A percentile compares a stretch with the other conserved stretches of the same genome.
These are phyloP conservation scores for Sipha flava DNA, from an alignment of 1,140 invertebrate species.

Conservation along the genomic window DNA sequence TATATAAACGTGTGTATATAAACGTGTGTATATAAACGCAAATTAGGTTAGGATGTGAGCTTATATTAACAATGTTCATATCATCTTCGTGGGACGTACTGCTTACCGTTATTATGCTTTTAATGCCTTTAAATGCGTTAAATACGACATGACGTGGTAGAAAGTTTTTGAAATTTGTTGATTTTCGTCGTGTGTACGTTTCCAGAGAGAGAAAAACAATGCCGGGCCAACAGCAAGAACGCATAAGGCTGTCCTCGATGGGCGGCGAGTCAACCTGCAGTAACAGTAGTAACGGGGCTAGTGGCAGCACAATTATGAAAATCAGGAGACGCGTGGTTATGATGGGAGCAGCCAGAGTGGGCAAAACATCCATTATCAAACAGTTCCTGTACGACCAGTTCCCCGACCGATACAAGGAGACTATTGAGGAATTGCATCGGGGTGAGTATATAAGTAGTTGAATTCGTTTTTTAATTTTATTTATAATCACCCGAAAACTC, in stretches of 20 bases:
- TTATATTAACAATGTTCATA: too few relatives aligned
- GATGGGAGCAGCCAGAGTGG: constrained; percentile 48
- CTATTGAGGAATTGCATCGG: constrained; percentile 52
- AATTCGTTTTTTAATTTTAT: too few relatives aligned
- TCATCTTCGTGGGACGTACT: too few relatives aligned
- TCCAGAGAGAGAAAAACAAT: background rate
- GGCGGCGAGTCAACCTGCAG: constrained; percentile 36
- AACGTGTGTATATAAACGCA: too few relatives aligned
- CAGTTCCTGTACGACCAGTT: constrained; percentile 54
- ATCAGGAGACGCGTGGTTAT: constrained; percentile 43
- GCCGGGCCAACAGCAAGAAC: constrained; percentile 35
- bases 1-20: too few relatives aligned
- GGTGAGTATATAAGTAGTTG: constrained; percentile 44
- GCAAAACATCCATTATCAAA: constrained; percentile 53
- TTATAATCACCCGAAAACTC: too few relatives aligned
- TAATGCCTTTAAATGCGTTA: too few relatives aligned
- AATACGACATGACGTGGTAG: too few relatives aligned
- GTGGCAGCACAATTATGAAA: constrained; percentile 37
- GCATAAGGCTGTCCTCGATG: constrained; percentile 40
- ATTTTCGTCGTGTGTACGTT: background rate
- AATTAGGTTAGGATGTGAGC: too few relatives aligned
- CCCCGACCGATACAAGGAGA: constrained; percentile 48
- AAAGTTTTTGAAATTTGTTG: too few relatives aligned
- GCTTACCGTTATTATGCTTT: too few relatives aligned
- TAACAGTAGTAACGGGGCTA: constrained; percentile 25